phyloP scores from a whole-genome alignment of 1,140 invertebrate genomes.

The Procambarus clarkii region DNA sequence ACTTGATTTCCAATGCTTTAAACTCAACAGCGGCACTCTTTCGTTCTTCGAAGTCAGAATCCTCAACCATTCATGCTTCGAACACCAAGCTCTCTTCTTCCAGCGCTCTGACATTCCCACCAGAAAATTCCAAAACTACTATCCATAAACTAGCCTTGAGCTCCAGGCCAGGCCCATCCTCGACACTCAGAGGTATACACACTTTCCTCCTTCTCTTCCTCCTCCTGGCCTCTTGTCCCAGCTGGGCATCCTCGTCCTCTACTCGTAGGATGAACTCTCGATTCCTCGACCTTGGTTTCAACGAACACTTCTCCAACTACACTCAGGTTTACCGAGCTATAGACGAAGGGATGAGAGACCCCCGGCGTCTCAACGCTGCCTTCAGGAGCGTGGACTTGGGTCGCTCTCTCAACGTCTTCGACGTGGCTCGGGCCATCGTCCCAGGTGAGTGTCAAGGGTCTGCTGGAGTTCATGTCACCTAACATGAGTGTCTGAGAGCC shows the following conservation, averaged over 20 bases:
- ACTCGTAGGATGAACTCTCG: conserved; percentile 37
- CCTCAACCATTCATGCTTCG: no score
- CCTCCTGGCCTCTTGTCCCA: not conserved
- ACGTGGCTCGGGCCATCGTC: conserved; percentile 50
- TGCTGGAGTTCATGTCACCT: no score
- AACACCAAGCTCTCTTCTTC: no score
- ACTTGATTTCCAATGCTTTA: no score
- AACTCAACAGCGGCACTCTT: not conserved
- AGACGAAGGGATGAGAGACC: conserved; percentile 50
- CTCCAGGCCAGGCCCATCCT: not conserved
- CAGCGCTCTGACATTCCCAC: no score
- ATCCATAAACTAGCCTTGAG: no score
- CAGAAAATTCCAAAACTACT: no score
- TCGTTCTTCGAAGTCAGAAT: no score
- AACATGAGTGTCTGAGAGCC: no score
- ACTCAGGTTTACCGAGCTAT: conserved; percentile 38
- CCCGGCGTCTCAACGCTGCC: conserved; percentile 40
- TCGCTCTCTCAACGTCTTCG: conserved; percentile 47
- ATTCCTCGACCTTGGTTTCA: conserved; percentile 27
- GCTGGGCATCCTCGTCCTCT: conserved; percentile 14
- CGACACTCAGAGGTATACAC: not conserved
- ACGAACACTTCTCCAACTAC: conserved; percentile 18
- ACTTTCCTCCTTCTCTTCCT: not conserved
- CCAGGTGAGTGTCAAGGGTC: conserved; percentile 33
- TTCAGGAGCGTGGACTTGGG: conserved; percentile 41